Evolutionary conservation across 2,113 vertebrate species (phyloP).

Genomic region (Merops nubicus): DNA sequence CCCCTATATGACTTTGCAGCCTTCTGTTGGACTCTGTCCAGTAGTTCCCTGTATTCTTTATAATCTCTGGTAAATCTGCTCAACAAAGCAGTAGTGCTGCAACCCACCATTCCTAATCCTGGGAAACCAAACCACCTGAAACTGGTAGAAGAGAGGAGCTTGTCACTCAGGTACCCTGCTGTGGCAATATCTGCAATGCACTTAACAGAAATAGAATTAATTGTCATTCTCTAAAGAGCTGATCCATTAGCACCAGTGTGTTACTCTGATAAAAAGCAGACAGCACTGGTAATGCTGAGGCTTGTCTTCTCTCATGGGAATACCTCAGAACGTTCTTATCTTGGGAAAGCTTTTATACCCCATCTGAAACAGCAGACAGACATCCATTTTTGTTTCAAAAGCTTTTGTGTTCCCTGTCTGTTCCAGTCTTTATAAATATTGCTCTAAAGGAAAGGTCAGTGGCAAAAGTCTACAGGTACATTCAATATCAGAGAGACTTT

Average conservation of each 20-base stretch:
- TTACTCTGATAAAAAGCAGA: conserved; percentile 1
- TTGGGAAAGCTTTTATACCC: neutral
- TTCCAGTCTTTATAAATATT: neutral
- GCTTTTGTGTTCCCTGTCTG: neutral
- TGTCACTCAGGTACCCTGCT: neutral
- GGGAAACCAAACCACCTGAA: neutral
- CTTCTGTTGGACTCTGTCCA: too few relatives aligned
- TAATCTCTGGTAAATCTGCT: neutral
- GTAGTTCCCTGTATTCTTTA: neutral
- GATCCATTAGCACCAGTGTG: neutral
- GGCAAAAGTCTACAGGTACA: neutral
- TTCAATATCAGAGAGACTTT: neutral
- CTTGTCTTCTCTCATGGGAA: neutral
- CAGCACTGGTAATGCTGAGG: neutral
- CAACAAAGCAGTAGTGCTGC: neutral
- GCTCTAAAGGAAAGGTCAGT: neutral
- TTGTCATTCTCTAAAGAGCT: neutral
- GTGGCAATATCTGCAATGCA: neutral
- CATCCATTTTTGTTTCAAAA: neutral
- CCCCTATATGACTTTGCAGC: too few relatives aligned
- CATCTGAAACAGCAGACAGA: neutral
- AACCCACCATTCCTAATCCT: neutral
- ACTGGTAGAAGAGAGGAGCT: neutral
- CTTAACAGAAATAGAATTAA: conserved; percentile 28
- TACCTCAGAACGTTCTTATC: neutral